These are phyloP conservation scores for Grammomys surdaster DNA, from an alignment of 2,113 vertebrate species.

Conservation along the genomic window DNA sequence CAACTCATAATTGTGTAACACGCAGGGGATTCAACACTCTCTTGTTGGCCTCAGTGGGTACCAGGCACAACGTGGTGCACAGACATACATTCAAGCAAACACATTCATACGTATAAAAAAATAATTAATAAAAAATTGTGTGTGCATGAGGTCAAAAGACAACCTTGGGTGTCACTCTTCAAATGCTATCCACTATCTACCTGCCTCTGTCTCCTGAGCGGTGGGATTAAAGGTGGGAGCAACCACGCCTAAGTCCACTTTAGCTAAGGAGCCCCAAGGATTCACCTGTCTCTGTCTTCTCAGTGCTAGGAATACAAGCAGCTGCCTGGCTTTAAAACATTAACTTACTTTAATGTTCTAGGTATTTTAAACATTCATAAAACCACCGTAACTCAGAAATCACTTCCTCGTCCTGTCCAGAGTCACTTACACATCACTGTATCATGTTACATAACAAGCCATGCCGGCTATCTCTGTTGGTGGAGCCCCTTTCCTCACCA, in stretches of 20 bases:
- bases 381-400: conserved; percentile 48
- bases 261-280: background rate
- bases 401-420: conserved; percentile 40
- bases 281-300: background rate
- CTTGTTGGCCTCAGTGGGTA: background rate
- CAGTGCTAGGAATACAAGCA: background rate
- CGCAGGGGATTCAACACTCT: background rate
- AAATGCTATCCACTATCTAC: background rate
- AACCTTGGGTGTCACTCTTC: background rate
- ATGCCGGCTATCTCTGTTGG: background rate
- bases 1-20: background rate
- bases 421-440: background rate
- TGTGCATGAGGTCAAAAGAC: background rate
- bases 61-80: background rate
- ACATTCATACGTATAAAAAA: background rate
- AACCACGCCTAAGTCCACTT: background rate
- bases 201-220: background rate
- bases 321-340: background rate
- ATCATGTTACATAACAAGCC: background rate
- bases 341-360: conserved; percentile 69
- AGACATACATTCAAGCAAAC: background rate
- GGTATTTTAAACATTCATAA: conserved; percentile 71
- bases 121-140: background rate
- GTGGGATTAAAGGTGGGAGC: background rate
- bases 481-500: background rate